Evolutionary conservation across 2,888 invertebrate species (phyloP).

Genomic region (Abrostola tripartita): DNA sequence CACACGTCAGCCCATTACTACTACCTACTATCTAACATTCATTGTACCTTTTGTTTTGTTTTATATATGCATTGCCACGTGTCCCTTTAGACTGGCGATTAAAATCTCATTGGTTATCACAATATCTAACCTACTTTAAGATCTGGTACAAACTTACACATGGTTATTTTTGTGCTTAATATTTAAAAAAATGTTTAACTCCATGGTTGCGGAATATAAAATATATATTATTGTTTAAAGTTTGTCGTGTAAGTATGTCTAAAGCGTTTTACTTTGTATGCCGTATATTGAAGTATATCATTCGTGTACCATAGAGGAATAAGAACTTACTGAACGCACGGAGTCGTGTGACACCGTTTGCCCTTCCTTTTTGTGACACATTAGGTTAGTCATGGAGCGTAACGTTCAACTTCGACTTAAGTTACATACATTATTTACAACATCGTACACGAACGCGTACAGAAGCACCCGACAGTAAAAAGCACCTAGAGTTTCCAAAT

Average conservation of each 20-base stretch:
- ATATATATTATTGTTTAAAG: constrained; percentile 50
- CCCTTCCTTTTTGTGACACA: constrained; percentile 75
- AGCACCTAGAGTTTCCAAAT: constrained; percentile 87
- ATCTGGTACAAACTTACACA: constrained; percentile 83
- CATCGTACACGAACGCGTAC: constrained; percentile 83
- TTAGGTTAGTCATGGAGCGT: constrained; percentile 78
- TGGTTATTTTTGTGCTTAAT: constrained; percentile 84
- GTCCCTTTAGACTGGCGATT: constrained; percentile 74
- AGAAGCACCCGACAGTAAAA: constrained; percentile 88
- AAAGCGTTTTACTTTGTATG: constrained; percentile 60
- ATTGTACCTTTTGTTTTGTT: constrained; percentile 84
- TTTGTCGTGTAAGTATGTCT: constrained; percentile 55
- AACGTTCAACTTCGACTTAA: constrained; percentile 76
- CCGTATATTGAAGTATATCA: constrained; percentile 50
- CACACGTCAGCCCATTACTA: constrained; percentile 76
- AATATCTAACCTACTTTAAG: constrained; percentile 85
- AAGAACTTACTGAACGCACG: constrained; percentile 32
- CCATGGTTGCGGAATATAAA: constrained; percentile 55
- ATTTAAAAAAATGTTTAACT: constrained; percentile 66
- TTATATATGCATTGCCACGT: constrained; percentile 77
- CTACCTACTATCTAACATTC: constrained; percentile 79
- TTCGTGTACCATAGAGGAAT: constrained; percentile 52
- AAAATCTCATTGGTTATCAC: constrained; percentile 88
- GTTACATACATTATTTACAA: constrained; percentile 84
- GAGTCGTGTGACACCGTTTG: constrained; percentile 35